A percentile compares a stretch with the other conserved stretches of the same genome.
Conservation (phyloP, 2,113 vertebrate genomes). For the Mustela lutreola region DNA sequence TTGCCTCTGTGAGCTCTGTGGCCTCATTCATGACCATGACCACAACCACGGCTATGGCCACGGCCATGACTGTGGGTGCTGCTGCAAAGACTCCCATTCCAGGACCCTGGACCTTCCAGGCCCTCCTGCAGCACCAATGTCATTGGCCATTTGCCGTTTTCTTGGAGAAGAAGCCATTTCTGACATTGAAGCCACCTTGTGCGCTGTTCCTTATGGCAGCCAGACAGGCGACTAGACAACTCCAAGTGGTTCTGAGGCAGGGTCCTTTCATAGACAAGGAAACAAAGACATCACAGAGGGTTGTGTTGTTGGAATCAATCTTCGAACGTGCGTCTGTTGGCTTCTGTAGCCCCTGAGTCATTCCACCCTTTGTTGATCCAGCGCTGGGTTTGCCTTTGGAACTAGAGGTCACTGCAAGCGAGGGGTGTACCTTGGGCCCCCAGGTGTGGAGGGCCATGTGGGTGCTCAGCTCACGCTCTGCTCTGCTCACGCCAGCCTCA, state of each 20-base stretch:
- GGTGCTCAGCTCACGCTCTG: accelerated
- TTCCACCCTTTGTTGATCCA: neutral
- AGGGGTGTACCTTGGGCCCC: accelerated
- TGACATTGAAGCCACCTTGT: neutral
- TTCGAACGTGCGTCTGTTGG: neutral
- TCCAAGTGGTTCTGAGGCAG: neutral
- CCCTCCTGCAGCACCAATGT: neutral
- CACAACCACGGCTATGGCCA: neutral
- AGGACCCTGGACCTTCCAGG: neutral
- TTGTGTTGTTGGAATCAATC: neutral
- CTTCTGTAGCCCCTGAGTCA: accelerated
- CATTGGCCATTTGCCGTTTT: neutral
- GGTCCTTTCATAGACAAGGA: neutral
- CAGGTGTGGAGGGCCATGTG: neutral
- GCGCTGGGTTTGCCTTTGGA: neutral
- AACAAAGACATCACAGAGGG: neutral
- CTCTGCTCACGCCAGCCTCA: neutral
- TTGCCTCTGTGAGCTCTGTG: neutral
- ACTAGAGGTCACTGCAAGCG: accelerated
- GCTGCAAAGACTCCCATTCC: neutral
- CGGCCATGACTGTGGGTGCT: neutral
- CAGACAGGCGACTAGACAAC: neutral
- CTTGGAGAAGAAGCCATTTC: neutral
- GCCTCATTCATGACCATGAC: neutral
- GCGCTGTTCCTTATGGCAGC: neutral